Evolutionary conservation across 30 jellyfish, hydroid and myxozoan species (phyloP), one percentile per base, ranked within the genome.

Genomic region (Rhopilema esculentum): DNA sequence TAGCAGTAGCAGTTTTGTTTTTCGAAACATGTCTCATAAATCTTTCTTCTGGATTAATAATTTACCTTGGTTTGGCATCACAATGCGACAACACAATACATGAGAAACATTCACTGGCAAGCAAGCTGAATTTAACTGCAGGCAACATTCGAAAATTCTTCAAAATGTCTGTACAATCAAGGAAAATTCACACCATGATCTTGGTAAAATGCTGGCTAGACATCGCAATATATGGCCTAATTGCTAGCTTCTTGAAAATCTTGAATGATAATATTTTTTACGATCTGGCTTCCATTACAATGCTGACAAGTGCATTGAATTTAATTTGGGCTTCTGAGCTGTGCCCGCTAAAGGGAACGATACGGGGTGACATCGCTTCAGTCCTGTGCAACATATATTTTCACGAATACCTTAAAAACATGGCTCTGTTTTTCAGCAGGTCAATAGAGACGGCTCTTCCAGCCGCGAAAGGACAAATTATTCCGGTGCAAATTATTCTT

Each of bases 361-460:
- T 80, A 16, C 62, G n/a, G 1, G 23, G 76, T 20, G 90, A 80
- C 24, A 2, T 80, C 18, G 90, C 90, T 7, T 19, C 27, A 26
- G 31, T 73, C 31, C 51, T 80, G 28, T 79, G 63, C 49, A 28
- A 48, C 17, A 80, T 74, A 26, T 80, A 80, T 27, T 64, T 80
- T 27, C 66, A 80, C 49, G 90, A 80, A n/a, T 80, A 80, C 52
- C 53, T 80, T 49, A 23, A 66, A 27, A 80, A 80, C 29, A 1
- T 80, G 16, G 75, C 80, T 16, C 90, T 72, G 32, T 68, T 18
- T 1, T 65, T 29, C 29, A 23, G 22, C 8, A 51, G 20, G 18
- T 66, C 63, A 40, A 65, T 67, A 16, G 48, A 29, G 62, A 40
- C 9, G 6, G 57, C 57, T 40, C 57, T 40, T 40, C 57, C 57